A percentile compares a stretch with the other conserved stretches of the same genome.
Evolutionary conservation across 2,888 invertebrate species (phyloP).

Genomic region (Mythimna ferrago): DNA sequence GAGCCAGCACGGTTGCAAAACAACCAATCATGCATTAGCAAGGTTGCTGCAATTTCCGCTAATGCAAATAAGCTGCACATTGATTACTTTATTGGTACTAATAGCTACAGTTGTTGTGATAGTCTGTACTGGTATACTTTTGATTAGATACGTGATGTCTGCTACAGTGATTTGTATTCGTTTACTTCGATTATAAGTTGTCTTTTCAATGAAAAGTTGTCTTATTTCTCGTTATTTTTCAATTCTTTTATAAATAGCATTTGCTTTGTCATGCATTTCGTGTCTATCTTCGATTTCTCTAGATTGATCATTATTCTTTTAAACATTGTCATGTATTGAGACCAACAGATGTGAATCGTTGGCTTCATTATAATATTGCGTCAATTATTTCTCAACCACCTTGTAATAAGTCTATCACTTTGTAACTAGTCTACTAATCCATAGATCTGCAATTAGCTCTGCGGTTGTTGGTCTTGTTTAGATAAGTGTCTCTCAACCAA

Average conservation of each 20-base stretch:
- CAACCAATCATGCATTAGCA: constrained; percentile 63
- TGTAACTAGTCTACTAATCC: constrained; percentile 25
- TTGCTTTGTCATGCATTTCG: constrained; percentile 3
- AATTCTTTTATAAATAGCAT: background rate
- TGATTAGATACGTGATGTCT: constrained; percentile 9
- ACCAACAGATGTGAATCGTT: background rate
- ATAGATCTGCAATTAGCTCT: constrained; percentile 34
- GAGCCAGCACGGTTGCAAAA: constrained; percentile 47
- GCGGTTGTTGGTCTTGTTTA: constrained; percentile 7
- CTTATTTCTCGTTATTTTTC: background rate
- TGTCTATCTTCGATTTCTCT: constrained; percentile 14
- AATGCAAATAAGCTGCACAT: constrained; percentile 62
- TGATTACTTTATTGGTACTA: constrained; percentile 60
- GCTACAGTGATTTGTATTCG: background rate
- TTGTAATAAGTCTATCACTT: constrained; percentile 35
- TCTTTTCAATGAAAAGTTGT: background rate
- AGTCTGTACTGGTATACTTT: constrained; percentile 9
- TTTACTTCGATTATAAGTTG: background rate
- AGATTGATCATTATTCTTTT: constrained; percentile 1
- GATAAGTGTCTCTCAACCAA: constrained; percentile 14
- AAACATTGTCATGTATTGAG: constrained; percentile 15
- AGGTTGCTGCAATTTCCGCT: constrained; percentile 68
- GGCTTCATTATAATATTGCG: constrained; percentile 15
- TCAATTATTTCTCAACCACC: constrained; percentile 1
- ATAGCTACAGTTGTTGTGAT: constrained; percentile 30